Base-by-base conservation (phyloP, 1,140 invertebrate species). In the Drosophila pandora region DNA sequence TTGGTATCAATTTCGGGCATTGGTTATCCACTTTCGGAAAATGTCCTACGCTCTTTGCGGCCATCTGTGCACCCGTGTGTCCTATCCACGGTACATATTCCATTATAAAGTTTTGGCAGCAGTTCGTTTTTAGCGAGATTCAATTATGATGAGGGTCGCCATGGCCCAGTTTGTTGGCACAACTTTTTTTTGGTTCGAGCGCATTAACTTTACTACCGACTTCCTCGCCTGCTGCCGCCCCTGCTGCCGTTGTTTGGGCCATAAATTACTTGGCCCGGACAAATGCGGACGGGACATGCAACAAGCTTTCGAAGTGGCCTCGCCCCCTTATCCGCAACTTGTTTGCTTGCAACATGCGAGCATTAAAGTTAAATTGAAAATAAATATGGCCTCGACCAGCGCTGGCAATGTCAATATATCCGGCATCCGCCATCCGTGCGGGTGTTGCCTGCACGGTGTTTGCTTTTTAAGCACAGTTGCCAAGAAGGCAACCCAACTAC, bases 361-460 rank as follows among this genome's bases (percentile, higher is more conserved):
- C 65, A 82, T 76, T 82, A 72, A 65, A 62, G 50, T 87, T 87
- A 87, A 87, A 87, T 87, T 88, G 83, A 88, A 88, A 88, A 82
- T 79, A 75, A 79, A 87, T 87, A 78, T 75, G 78, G 58, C 48
- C 45, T 57, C 32, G 52, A 13, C 49, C n/a, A 32, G 45, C 70
- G 53, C 34, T 65, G 25, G 56, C 81, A 80, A 87, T 75, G 74
- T 75, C 83, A 79, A 88, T 82, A 88, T 28, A 61, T 69, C 30
- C 72, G 63, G 58, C 61, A 68, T 47, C 49, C 58, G 60, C n/a
- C 22, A 39, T 43, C 6, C 30, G 10, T 10, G n/a, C 10, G 49
- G 17, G n/a, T 37, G 70, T 34, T 21, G 28, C 21, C 49, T 28
- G 64, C 34, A 45, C 10, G 1, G 10, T 37, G 34, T 37, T 37